Evolutionary conservation across 35 echinoderm and acorn worm genomes (phyloP).

Genomic region (Stichopus chloronotus): DNA sequence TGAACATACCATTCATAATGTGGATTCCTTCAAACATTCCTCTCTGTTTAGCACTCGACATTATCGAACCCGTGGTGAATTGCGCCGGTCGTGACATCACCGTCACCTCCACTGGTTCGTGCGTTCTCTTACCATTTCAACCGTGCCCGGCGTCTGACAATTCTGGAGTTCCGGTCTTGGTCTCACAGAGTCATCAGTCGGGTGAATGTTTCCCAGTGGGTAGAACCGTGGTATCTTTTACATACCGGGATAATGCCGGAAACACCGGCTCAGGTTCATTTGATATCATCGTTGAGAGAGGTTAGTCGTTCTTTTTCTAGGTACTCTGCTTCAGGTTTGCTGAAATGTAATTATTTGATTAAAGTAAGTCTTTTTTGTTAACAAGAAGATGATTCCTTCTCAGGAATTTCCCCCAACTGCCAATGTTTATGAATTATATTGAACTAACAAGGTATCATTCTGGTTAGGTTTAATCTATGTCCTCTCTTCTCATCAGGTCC

Average conservation of each 20-base stretch:
- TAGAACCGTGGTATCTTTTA: not conserved
- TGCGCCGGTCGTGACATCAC: not conserved
- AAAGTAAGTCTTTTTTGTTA: no score
- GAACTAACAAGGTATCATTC: no score
- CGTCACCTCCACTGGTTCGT: not conserved
- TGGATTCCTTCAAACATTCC: no score
- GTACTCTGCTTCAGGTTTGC: no score
- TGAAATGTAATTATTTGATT: no score
- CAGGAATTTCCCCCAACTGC: no score
- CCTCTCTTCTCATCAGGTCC: no score
- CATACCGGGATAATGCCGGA: not conserved
- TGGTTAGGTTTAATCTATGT: no score
- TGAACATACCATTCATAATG: no score
- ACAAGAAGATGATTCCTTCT: no score
- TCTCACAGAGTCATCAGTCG: not conserved
- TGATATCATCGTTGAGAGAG: not conserved
- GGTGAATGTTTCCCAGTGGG: not conserved
- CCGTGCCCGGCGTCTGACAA: not conserved
- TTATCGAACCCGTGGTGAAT: not conserved
- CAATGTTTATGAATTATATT: no score
- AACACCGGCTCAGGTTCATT: slow-evolving; percentile 16
- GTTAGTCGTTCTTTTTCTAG: not conserved
- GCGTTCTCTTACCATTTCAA: not conserved
- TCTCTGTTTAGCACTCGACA: not conserved
- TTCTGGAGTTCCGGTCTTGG: not conserved